Evolutionary conservation across 1,140 invertebrate species (phyloP).

Genomic region (Subanguina moxae): DNA sequence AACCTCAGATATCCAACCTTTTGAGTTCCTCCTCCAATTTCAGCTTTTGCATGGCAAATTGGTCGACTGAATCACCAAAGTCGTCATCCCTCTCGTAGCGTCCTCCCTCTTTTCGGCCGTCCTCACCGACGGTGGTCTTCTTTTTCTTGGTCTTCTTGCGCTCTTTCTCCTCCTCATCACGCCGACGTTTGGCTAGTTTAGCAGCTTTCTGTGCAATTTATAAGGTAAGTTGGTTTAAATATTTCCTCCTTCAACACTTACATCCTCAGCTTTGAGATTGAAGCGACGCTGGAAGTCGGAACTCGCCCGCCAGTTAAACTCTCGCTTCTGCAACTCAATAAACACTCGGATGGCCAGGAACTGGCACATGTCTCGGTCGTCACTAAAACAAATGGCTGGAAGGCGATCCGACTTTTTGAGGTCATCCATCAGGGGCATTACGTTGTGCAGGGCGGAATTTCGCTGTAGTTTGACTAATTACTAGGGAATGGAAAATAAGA

Average conservation of each 20-base stretch:
- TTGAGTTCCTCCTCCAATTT: slow-evolving; percentile 47
- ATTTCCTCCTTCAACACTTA: slow-evolving; percentile 6
- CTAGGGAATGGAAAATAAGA: too few species aligned
- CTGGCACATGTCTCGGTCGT: slow-evolving; percentile 55
- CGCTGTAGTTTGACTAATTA: slow-evolving; percentile 27
- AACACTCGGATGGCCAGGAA: slow-evolving; percentile 46
- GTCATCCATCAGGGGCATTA: slow-evolving; percentile 52
- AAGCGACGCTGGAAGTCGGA: slow-evolving; percentile 51
- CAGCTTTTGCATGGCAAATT: slow-evolving; percentile 45
- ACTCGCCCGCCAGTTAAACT: slow-evolving; percentile 39
- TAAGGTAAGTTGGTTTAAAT: too few species aligned
- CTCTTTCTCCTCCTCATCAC: slow-evolving; percentile 47
- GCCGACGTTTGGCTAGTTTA: slow-evolving; percentile 52
- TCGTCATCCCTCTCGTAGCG: slow-evolving; percentile 28
- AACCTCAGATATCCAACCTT: slow-evolving; percentile 17
- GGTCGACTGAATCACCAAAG: slow-evolving; percentile 33
- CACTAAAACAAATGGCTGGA: slow-evolving; percentile 57
- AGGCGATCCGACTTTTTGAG: slow-evolving; percentile 48
- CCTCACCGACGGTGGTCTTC: slow-evolving; percentile 43
- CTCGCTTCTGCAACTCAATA: slow-evolving; percentile 41
- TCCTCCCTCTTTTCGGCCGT: slow-evolving; percentile 28
- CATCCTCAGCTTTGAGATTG: slow-evolving; percentile 49
- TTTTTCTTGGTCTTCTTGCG: slow-evolving; percentile 55
- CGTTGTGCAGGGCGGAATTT: slow-evolving; percentile 45
- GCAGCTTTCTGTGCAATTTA: slow-evolving; percentile 34